Percentiles rank a stretch among this genome's conserved stretches.
These are phyloP conservation scores for Idaea straminata DNA, from an alignment of 2,888 invertebrate genomes.

Conservation along the genomic window DNA sequence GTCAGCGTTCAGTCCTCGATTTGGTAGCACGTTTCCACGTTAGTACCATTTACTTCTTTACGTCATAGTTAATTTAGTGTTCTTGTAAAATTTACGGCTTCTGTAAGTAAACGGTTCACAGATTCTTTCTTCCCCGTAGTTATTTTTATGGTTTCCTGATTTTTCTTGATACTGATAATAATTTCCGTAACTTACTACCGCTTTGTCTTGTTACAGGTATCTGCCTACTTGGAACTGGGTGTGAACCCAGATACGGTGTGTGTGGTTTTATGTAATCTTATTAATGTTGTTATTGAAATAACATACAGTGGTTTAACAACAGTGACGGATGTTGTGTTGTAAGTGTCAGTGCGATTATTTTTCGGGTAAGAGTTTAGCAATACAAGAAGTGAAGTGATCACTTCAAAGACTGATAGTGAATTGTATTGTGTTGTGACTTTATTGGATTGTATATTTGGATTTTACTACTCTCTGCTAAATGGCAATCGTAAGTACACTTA, in stretches of 20 bases:
- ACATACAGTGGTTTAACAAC: constrained; percentile 47
- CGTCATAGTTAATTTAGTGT: constrained; percentile 71
- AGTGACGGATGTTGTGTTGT: constrained; percentile 40
- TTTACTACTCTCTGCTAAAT: constrained; percentile 49
- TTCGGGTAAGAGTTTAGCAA: constrained; percentile 51
- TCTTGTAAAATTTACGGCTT: constrained; percentile 51
- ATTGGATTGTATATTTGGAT: constrained; percentile 70
- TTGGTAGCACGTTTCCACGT: constrained; percentile 40
- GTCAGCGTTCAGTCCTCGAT: constrained; percentile 61
- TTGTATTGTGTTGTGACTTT: constrained; percentile 60
- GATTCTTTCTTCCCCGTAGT: constrained; percentile 35
- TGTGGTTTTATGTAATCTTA: constrained; percentile 77
- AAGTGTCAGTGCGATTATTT: constrained; percentile 46
- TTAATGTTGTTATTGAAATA: constrained; percentile 58
- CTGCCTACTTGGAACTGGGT: constrained; percentile 74
- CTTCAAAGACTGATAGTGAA: constrained; percentile 46
- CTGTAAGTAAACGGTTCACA: constrained; percentile 53
- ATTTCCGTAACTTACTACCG: constrained; percentile 59
- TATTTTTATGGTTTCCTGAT: constrained; percentile 22
- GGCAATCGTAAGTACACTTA: constrained; percentile 61
- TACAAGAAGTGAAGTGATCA: constrained; percentile 60
- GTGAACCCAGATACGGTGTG: constrained; percentile 76
- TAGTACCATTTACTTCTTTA: constrained; percentile 51
- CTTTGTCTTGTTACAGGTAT: constrained; percentile 80
- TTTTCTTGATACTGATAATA: constrained; percentile 34